Evolutionary conservation across 2,113 vertebrate genomes (phyloP), one percentile per base, ranked within the genome.

Genomic region (Rana temporaria): DNA sequence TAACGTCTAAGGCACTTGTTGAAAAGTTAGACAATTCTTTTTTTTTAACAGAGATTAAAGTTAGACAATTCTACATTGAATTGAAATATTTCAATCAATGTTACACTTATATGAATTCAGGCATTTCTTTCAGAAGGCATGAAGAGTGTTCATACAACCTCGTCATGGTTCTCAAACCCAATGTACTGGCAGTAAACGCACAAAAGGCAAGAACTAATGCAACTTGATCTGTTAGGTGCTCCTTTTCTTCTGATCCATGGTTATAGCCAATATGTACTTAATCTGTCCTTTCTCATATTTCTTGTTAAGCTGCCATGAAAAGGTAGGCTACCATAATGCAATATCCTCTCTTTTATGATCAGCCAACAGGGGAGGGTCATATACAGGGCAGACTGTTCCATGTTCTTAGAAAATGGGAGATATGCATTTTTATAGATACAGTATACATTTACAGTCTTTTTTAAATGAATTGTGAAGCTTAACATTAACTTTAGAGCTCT

Each of bases 391-490:
- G 16, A n/a, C 60, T 14, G 63, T n/a, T 74, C 48, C 80, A 65
- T 82, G 15, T 56, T 56, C 71, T 75, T 82, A 75, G 66, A 70
- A 74, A 74, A 32, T 34, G 42, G 56, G 30, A 57, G 80, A 82
- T 82, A 26, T 82, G 48, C 38, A 67, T 62, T 74, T 82, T 73
- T 67, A 79, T 67, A 73, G 80, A 63, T 82, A 75, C n/a, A 75
- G 80, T 75, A 82, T 82, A 82, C 62, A 67, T 75, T 82, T 67
- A 59, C 62, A 82, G 26, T 65, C 71, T 66, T 56, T 3, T 78
- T 78, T 66, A 56, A 73, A 71, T 53, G 77, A 79, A 57, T 59
- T 38, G 32, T 60, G 34, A 67, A 75, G 70, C 70, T 82, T 82
- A 67, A 71, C 71, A 75, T 82, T 75, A 82, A 75, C 52, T 75